Percentiles rank a stretch among this genome's conserved stretches.
Conservation (phyloP, 2,888 invertebrate species). For the Perdita meconis region DNA sequence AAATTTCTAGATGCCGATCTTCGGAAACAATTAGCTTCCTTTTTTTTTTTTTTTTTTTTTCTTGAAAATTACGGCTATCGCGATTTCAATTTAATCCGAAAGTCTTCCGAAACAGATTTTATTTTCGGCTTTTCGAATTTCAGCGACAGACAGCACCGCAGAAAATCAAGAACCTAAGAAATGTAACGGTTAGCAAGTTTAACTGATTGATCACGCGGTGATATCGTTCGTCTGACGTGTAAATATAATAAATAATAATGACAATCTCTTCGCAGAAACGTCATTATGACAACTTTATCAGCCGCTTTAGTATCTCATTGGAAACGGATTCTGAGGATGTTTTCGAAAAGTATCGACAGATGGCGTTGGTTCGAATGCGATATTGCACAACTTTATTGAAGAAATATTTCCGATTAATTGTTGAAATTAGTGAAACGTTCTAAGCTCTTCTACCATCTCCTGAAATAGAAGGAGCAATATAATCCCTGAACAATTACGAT, state of each 20-base stretch:
- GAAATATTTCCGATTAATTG: too few species aligned
- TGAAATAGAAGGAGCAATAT: too few species aligned
- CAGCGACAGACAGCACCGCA: not conserved
- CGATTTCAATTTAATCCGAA: not conserved
- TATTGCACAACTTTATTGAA: not conserved
- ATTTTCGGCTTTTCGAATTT: not conserved
- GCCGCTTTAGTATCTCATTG: conserved; percentile 33
- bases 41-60: too few species aligned
- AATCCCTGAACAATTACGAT: too few species aligned
- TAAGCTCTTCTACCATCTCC: too few species aligned
- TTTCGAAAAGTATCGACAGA: conserved; percentile 38
- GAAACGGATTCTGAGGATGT: conserved; percentile 34
- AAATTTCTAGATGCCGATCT: too few species aligned
- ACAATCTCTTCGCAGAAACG: conserved; percentile 16
- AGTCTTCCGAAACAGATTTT: not conserved
- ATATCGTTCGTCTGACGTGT: conserved; percentile 15
- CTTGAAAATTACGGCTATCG: too few species aligned
- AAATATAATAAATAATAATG: conserved; percentile 33
- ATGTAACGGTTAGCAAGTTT: conserved; percentile 1
- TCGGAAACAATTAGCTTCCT: too few species aligned
- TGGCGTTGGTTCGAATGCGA: conserved; percentile 37
- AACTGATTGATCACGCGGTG: conserved; percentile 23
- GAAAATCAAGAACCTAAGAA: not conserved
- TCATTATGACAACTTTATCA: conserved; percentile 48
- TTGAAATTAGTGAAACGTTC: too few species aligned